These are phyloP conservation scores for Plodia interpunctella DNA, from an alignment of 1,140 invertebrate genomes.

Conservation along the genomic window DNA sequence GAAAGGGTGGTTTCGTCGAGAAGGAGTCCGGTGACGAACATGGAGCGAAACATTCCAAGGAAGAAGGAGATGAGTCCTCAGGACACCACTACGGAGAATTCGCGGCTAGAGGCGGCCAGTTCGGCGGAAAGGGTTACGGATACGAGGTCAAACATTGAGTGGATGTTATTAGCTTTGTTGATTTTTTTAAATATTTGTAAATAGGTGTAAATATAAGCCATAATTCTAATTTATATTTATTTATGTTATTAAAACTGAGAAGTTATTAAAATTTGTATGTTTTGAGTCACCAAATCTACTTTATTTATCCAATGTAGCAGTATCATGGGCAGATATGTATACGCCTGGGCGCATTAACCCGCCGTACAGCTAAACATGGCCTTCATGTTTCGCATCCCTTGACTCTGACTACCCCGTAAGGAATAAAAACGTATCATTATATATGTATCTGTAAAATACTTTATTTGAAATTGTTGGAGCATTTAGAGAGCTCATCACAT, in stretches of 20 bases:
- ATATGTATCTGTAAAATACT: no score
- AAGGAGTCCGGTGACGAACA: constrained; percentile 66
- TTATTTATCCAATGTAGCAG: no score
- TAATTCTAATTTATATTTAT: constrained; percentile 1
- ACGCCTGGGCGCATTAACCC: no score
- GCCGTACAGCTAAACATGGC: no score
- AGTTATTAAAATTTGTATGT: neutral
- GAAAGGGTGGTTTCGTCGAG: constrained; percentile 63
- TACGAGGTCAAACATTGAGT: constrained; percentile 56
- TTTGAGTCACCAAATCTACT: neutral
- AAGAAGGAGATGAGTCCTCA: constrained; percentile 63
- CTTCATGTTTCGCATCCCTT: no score
- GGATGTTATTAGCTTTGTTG: constrained; percentile 54
- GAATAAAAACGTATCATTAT: no score
- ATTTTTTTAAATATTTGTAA: constrained; percentile 59
- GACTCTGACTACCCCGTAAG: no score
- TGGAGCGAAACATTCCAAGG: constrained; percentile 59
- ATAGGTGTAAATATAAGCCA: constrained; percentile 32
- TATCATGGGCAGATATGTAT: no score
- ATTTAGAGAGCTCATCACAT: no score
- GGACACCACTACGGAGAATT: constrained; percentile 61
- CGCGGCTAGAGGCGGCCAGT: constrained; percentile 50
- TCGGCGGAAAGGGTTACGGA: constrained; percentile 60
- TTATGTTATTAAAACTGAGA: neutral
- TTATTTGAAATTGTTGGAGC: no score